Evolutionary conservation across 2,797 vertebrate genomes (phyloP), one percentile per base, ranked within the genome.

Genomic region (Miichthys miiuy): DNA sequence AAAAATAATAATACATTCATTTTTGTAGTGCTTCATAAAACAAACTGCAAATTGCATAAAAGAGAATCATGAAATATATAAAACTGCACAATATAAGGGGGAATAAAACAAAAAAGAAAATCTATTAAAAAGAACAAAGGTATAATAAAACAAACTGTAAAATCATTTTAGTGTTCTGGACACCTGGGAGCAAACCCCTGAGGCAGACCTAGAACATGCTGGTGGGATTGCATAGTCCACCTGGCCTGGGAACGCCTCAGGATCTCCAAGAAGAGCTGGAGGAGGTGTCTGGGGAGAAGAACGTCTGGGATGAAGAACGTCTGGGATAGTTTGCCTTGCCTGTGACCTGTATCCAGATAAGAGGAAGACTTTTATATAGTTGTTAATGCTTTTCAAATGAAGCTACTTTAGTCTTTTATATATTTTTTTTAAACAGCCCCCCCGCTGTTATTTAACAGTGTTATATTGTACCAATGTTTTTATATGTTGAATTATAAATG

Each of bases 261-360:
- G 66, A 68, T 63, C 57, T 66, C 34, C 25, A 63, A 58, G 34
- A 7, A 74, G 63, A 57, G 54, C 47, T 71, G 48, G n/a, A 77
- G 72, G 60, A 57, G 42, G 23, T 68, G 50, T 84, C 23, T 68
- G 44, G 48, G 74, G 61, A 84, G n/a, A 55, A 63, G 23, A 16
- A 14, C 3, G 1, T 67, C n/a, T 72, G 38, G 23, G 1, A 68
- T 47, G n/a, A 55, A 63, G 23, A 16, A 14, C 3, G 1, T 67
- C n/a, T 72, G 38, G 23, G 1, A 68, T 47, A 34, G 44, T 57
- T 54, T 77, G 50, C 44, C 44, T 52, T 74, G 38, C 9, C 42
- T 72, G 13, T 70, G 65, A 79, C 27, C 47, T 52, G 44, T 27
- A 82, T 30, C 3, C n/a, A 64, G 60, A 67, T 55, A 48, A 34